A percentile compares a stretch with the other conserved stretches of the same genome.
phyloP scores from a whole-genome alignment of 2,888 invertebrate genomes.

The Ormyrus thymus region DNA sequence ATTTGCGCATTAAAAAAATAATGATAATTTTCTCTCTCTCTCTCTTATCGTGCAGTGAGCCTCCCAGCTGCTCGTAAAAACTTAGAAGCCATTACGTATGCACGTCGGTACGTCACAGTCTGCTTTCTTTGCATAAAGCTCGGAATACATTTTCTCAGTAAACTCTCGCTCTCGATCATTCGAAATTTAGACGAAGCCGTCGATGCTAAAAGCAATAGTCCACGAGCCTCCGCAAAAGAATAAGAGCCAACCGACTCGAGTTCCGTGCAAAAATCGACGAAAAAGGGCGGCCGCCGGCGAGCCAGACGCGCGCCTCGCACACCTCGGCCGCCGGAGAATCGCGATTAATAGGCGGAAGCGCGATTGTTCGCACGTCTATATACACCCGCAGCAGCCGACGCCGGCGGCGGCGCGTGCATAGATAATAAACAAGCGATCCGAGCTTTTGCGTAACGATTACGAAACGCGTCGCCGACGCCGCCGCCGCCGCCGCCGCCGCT shows the following conservation, averaged over 20 bases:
- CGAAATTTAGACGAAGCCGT: too few species aligned
- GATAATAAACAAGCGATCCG: slow-evolving; percentile 30
- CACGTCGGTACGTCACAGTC: too few species aligned
- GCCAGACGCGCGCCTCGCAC: too few species aligned
- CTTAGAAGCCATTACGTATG: too few species aligned
- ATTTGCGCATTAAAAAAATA: too few species aligned
- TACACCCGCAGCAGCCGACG: background rate
- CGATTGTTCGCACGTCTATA: slow-evolving; percentile 11
- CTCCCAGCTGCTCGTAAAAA: too few species aligned
- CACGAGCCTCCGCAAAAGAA: background rate
- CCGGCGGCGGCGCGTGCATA: slow-evolving; percentile 2
- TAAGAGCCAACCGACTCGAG: background rate
- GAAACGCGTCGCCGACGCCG: slow-evolving; percentile 7
- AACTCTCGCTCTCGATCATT: too few species aligned
- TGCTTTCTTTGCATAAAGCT: too few species aligned
- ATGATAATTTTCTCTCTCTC: too few species aligned
- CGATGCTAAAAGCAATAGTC: background rate
- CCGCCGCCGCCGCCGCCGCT: background rate
- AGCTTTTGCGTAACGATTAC: slow-evolving; percentile 43
- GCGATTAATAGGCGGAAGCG: slow-evolving; percentile 28
- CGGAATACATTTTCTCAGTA: too few species aligned
- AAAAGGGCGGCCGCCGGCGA: too few species aligned
- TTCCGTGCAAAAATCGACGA: background rate
- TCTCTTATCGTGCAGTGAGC: too few species aligned
- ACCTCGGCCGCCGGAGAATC: background rate